Conservation (phyloP, 2,797 vertebrate genomes). For the Eulemur rubriventer region DNA sequence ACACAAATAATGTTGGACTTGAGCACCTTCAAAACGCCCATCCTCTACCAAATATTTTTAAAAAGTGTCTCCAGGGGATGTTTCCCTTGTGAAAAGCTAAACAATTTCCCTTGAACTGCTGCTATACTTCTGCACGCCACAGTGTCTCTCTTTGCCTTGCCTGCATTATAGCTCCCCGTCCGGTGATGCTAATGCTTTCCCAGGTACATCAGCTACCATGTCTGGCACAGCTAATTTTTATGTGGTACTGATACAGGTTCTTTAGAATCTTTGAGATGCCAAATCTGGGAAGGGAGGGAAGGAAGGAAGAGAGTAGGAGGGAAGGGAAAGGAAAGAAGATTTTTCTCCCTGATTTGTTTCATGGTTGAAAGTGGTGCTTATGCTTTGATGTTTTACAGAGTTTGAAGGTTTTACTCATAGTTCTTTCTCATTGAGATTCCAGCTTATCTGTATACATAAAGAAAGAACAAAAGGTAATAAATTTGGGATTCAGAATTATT, state of each 20-base stretch:
- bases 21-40: not conserved
- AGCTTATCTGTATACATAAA: not conserved
- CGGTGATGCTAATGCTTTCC: not conserved
- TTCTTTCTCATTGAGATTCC: not conserved
- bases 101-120: not conserved
- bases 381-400: not conserved
- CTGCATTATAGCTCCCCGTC: not conserved
- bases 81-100: not conserved
- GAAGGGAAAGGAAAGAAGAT: not conserved
- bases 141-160: not conserved
- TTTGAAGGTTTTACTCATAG: not conserved
- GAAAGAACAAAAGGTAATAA: not conserved
- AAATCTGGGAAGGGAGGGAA: not conserved
- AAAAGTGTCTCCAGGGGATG: not conserved
- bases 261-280: not conserved
- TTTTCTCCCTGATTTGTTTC: constrained; percentile 9
- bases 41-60: not conserved
- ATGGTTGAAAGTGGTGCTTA: not conserved
- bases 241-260: not conserved
- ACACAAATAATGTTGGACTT: not conserved
- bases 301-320: not conserved
- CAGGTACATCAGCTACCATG: not conserved
- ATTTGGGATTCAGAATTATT: not conserved
- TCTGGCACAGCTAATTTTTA: not conserved
- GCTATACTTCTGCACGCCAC: not conserved